Evolutionary conservation across 35 echinoderm and acorn worm genomes (phyloP).

Genomic region (Antedon bifida): DNA sequence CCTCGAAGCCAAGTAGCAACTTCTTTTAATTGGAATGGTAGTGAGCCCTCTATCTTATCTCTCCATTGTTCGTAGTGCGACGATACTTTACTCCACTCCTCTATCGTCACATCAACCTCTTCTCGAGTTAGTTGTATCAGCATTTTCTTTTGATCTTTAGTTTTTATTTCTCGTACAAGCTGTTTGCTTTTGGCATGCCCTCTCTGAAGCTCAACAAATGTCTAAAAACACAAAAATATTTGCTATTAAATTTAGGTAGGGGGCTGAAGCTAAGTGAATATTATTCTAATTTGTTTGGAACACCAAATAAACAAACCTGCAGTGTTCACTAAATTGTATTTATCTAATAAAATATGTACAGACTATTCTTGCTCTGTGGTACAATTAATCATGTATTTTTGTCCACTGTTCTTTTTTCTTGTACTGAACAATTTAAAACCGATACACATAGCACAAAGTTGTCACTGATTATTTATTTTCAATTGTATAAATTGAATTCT

Average conservation of each 20-base stretch:
- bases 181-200: conserved; percentile 43
- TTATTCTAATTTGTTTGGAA: too few relatives aligned
- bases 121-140: conserved; percentile 55
- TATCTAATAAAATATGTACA: too few relatives aligned
- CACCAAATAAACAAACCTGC: too few relatives aligned
- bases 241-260: not conserved
- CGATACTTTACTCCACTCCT: conserved; percentile 53
- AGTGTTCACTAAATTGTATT: too few relatives aligned
- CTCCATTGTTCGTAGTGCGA: conserved; percentile 56
- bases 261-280: too few relatives aligned
- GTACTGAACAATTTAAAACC: too few relatives aligned
- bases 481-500: too few relatives aligned
- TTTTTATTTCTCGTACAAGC: conserved; percentile 43
- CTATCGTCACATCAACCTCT: conserved; percentile 50
- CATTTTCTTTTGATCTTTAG: conserved; percentile 60
- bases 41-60: conserved; percentile 35
- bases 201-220: conserved; percentile 56
- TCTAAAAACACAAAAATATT: conserved; percentile 18
- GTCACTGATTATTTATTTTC: too few relatives aligned
- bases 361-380: too few relatives aligned
- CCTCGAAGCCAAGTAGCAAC: conserved; percentile 62
- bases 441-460: too few relatives aligned
- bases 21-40: conserved; percentile 41
- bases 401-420: too few relatives aligned
- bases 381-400: too few relatives aligned